Conservation (phyloP, 2,888 invertebrate species). For the Neoascia interrupta region DNA sequence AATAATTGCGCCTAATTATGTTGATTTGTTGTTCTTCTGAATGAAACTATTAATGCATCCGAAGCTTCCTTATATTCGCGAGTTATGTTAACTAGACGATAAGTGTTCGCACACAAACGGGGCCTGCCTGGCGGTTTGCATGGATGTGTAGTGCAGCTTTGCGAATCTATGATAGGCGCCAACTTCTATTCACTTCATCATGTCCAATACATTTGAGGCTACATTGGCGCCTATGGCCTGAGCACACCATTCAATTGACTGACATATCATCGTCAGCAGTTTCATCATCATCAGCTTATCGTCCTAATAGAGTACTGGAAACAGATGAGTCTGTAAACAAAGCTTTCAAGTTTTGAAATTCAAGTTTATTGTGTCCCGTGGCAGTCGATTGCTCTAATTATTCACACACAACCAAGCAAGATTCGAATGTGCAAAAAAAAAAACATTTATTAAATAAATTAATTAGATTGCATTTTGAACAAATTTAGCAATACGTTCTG, state of each 20-base stretch:
- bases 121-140: not conserved
- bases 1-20: conserved; percentile 60
- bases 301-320: not conserved
- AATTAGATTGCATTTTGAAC: conserved; percentile 44
- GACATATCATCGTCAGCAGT: conserved; percentile 58
- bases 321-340: conserved; percentile 10
- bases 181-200: conserved; percentile 49
- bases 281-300: conserved; percentile 23
- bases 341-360: conserved; percentile 49
- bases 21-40: conserved; percentile 25
- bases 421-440: conserved; percentile 23
- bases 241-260: conserved; percentile 56
- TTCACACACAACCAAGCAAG: too few relatives aligned
- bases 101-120: conserved; percentile 19
- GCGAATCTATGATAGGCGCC: conserved; percentile 56
- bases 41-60: conserved; percentile 27
- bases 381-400: conserved; percentile 40
- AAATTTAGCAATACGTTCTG: conserved; percentile 26
- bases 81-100: conserved; percentile 61
- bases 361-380: conserved; percentile 21
- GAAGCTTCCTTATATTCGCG: conserved; percentile 67
- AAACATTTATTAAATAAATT: conserved; percentile 43
- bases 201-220: conserved; percentile 43
- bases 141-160: conserved; percentile 28
- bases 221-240: conserved; percentile 51